Base-by-base conservation (phyloP, 2,113 vertebrate species). In the Leuciscus idus region DNA sequence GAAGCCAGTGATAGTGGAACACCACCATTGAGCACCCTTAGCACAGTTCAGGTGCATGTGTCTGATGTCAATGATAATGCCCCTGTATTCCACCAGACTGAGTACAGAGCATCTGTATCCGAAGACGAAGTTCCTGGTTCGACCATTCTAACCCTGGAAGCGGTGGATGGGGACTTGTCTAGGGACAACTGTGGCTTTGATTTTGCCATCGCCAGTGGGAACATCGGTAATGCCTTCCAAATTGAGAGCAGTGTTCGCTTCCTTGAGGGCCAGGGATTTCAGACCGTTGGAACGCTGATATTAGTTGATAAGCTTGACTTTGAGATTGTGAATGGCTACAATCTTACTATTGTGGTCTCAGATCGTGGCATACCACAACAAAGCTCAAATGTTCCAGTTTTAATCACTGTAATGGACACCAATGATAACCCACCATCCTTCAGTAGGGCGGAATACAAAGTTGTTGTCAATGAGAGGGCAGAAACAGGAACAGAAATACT, bases 371-470 rank as follows among this genome's bases (percentile, higher is more conserved):
- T 97, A 43, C 97, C 98, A 0, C 96, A 97, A 87, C 95, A 91
- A 86, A 99, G 97, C 11, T 92, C 96, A 13, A 94, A 92, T 0
- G 96, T 98, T 43, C 95, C 95, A 0, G 96, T 97, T 1, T 89
- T 97, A 1, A 94, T 99, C 90, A 94, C 91, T 0, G 93, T 99
- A 66, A 90, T 90, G 13, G 98, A 99, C 1, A 91, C 98, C 55
- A 97, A 99, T 0, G 98, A 99, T 91, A 99, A 99, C 87, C 95
- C 97, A 0, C 98, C 98, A 0, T 93, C 95, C 9, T 99, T 99
- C 80, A 72, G 92, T 59, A 96, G 92, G 4, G 92, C 96, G 0
- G 95, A 96, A 79, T 99, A 99, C 85, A 95, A n/a, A 0, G 93
- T 97, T 0, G 94, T 94, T 0, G 93, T 99, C 81, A 98, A 95